Evolutionary conservation across 2,888 invertebrate genomes (phyloP).

Genomic region (Gryllus longicercus): DNA sequence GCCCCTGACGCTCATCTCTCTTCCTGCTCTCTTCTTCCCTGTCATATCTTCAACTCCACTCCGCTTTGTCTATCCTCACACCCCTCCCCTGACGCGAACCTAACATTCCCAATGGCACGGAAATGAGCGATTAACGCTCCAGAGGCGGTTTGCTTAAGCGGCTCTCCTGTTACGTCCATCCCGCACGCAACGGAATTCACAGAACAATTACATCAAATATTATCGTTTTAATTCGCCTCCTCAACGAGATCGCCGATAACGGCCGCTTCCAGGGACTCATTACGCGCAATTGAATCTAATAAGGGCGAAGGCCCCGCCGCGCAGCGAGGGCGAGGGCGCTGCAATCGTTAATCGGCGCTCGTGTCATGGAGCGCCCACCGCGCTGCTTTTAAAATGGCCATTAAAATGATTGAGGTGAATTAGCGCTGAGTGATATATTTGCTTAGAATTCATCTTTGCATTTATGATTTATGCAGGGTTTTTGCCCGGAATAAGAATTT

Average conservation of each 20-base stretch:
- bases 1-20: neutral
- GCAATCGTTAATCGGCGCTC: too few relatives aligned
- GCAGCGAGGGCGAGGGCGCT: neutral
- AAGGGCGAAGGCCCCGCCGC: neutral
- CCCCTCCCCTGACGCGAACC: neutral
- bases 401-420: too few relatives aligned
- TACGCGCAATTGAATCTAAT: neutral
- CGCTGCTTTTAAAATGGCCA: too few relatives aligned
- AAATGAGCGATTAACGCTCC: constrained; percentile 6
- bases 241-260: constrained; percentile 1
- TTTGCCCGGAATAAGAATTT: too few relatives aligned
- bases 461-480: too few relatives aligned
- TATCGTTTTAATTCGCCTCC: constrained; percentile 5
- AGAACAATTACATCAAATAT: constrained; percentile 8
- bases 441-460: too few relatives aligned
- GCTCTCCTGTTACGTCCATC: neutral
- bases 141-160: neutral
- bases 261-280: neutral
- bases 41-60: neutral
- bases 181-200: constrained; percentile 9
- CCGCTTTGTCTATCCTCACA: too few relatives aligned
- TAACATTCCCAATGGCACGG: neutral
- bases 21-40: neutral
- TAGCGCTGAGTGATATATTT: too few relatives aligned
- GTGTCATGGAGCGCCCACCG: too few relatives aligned